Evolutionary conservation across 2,797 vertebrate genomes (phyloP).

Genomic region (Anas georgica): DNA sequence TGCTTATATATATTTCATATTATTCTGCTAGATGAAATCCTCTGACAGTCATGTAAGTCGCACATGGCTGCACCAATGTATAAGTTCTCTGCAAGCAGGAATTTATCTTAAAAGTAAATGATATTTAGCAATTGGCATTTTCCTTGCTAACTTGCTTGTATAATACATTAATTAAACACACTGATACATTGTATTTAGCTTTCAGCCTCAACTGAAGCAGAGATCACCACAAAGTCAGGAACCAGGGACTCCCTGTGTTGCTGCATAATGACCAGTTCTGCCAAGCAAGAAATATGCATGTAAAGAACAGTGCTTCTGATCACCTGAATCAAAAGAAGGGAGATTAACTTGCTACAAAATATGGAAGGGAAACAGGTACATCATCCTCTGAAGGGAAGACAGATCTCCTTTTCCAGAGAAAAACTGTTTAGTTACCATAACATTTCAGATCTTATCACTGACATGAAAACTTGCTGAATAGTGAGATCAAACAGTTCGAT

Average conservation of each 20-base stretch:
- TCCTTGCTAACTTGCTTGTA: background rate
- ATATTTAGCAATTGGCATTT: background rate
- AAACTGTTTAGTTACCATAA: background rate
- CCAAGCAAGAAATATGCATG: background rate
- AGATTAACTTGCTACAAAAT: background rate
- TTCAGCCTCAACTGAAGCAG: background rate
- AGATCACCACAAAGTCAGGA: background rate
- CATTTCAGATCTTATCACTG: background rate
- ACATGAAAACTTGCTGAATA: background rate
- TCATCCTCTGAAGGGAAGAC: background rate
- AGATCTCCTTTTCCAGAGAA: background rate
- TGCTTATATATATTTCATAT: background rate
- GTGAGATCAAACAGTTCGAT: background rate
- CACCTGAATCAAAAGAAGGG: background rate
- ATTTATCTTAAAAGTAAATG: background rate
- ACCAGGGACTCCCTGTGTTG: background rate
- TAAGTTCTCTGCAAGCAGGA: background rate
- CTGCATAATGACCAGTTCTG: background rate
- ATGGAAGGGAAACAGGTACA: background rate
- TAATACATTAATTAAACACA: background rate
- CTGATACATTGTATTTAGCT: background rate
- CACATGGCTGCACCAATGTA: background rate
- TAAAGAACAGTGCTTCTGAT: background rate
- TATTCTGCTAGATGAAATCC: background rate
- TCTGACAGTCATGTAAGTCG: background rate